These are phyloP conservation scores for Lutraria rhynchaena DNA, from an alignment of 1,140 invertebrate genomes.

Conservation along the genomic window DNA sequence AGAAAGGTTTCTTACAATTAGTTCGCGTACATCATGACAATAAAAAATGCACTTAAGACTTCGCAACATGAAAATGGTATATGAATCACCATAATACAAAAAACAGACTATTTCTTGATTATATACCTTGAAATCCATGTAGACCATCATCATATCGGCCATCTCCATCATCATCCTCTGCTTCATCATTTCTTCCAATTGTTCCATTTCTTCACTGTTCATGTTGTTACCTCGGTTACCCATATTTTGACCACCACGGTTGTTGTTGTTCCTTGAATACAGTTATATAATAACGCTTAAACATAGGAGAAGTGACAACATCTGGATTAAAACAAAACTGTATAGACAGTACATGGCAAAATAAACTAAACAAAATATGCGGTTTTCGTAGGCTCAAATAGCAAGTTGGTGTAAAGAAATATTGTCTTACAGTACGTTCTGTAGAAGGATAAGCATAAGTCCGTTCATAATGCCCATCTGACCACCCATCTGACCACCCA, in stretches of 20 bases:
- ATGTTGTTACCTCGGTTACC: constrained; percentile 1
- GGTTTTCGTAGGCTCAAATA: not conserved
- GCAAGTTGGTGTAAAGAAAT: not conserved
- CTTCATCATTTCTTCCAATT: constrained; percentile 23
- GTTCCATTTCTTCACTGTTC: constrained; percentile 11
- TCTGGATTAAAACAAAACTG: not conserved
- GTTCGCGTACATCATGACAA: too few relatives aligned
- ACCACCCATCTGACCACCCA: constrained; percentile 6
- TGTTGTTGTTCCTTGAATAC: not conserved
- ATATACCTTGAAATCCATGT: constrained; percentile 33
- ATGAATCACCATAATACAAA: not conserved
- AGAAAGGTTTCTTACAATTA: too few relatives aligned
- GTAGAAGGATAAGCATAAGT: not conserved
- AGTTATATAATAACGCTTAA: not conserved
- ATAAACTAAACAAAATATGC: not conserved
- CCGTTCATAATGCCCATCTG: constrained; percentile 4
- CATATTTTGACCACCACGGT: not conserved
- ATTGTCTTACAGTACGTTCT: constrained; percentile 10
- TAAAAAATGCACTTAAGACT: too few relatives aligned
- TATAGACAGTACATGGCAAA: not conserved
- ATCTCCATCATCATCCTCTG: constrained; percentile 42
- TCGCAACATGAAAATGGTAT: too few relatives aligned
- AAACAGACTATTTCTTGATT: not conserved
- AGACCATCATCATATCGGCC: constrained; percentile 22
- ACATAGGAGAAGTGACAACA: not conserved